phyloP scores from a whole-genome alignment of 1,140 invertebrate genomes.

The Probaryconus sp. region DNA sequence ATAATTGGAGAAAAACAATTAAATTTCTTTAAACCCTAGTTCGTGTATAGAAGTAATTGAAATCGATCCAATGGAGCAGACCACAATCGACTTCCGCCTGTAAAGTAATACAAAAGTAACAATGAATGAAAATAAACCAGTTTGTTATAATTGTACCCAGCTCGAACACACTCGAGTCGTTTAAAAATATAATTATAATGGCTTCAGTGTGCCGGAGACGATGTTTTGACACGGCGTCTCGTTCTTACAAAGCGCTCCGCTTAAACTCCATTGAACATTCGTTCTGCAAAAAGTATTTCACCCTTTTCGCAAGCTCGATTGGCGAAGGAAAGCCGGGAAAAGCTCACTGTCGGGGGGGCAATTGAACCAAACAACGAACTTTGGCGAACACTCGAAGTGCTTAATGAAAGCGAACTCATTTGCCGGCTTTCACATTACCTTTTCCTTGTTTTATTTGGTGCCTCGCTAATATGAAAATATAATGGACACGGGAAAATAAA shows the following conservation, averaged over 20 bases:
- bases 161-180: slow-evolving; percentile 7
- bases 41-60: too few relatives aligned
- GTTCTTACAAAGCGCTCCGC: slow-evolving; percentile 21
- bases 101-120: too few relatives aligned
- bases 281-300: slow-evolving; percentile 27
- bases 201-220: slow-evolving; percentile 20
- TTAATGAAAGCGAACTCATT: slow-evolving; percentile 19
- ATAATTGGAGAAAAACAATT: too few relatives aligned
- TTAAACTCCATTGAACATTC: slow-evolving; percentile 29
- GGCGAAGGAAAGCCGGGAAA: slow-evolving; percentile 32
- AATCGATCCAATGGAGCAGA: too few relatives aligned
- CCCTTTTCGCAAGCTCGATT: slow-evolving; percentile 28
- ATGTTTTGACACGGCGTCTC: slow-evolving; percentile 34
- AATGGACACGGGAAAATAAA: not conserved
- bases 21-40: too few relatives aligned
- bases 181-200: slow-evolving; percentile 25
- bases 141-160: too few relatives aligned
- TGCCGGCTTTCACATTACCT: slow-evolving; percentile 3
- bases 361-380: slow-evolving; percentile 23
- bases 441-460: slow-evolving; percentile 20
- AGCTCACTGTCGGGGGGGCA: slow-evolving; percentile 9
- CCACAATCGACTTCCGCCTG: too few relatives aligned
- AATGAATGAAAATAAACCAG: too few relatives aligned
- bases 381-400: slow-evolving; percentile 14
- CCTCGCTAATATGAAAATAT: slow-evolving; percentile 10